A percentile compares a stretch with the other conserved stretches of the same genome.
These are phyloP conservation scores for Hetaerina americana DNA, from an alignment of 1,140 invertebrate genomes.

Conservation along the genomic window DNA sequence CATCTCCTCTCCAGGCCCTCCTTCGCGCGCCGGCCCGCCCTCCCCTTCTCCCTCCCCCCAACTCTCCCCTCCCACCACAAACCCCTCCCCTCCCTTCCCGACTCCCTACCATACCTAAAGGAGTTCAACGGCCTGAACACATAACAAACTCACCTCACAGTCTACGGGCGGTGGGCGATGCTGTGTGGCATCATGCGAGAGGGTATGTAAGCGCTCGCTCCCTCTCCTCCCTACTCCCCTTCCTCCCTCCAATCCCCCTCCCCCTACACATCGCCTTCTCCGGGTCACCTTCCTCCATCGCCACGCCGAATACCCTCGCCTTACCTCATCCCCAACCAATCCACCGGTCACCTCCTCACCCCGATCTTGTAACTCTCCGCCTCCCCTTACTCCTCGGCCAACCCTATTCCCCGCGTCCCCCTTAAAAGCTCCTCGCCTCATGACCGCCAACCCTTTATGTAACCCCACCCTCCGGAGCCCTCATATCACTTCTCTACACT, in stretches of 20 bases:
- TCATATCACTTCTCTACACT: background rate
- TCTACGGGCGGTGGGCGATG: background rate
- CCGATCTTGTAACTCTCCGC: background rate
- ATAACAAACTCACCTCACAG: background rate
- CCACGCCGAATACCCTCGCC: background rate
- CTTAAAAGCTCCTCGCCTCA: background rate
- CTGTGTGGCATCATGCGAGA: background rate
- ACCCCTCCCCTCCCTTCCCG: background rate
- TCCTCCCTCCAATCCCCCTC: too few relatives aligned
- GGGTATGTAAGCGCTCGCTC: background rate
- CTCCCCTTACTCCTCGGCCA: too few relatives aligned
- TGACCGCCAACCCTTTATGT: too few relatives aligned
- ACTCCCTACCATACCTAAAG: background rate
- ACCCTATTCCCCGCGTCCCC: background rate
- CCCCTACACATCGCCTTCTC: too few relatives aligned
- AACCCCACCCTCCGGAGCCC: too few relatives aligned
- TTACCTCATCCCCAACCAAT: background rate
- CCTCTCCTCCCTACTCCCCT: background rate
- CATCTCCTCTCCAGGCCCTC: too few relatives aligned
- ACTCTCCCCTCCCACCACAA: too few relatives aligned
- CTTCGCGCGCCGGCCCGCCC: too few relatives aligned
- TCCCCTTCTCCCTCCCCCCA: too few relatives aligned
- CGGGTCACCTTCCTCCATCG: background rate
- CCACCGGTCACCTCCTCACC: background rate
- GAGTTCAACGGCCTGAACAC: background rate